Base-by-base conservation (phyloP, 2,888 invertebrate species). In the Netelia virgata region DNA sequence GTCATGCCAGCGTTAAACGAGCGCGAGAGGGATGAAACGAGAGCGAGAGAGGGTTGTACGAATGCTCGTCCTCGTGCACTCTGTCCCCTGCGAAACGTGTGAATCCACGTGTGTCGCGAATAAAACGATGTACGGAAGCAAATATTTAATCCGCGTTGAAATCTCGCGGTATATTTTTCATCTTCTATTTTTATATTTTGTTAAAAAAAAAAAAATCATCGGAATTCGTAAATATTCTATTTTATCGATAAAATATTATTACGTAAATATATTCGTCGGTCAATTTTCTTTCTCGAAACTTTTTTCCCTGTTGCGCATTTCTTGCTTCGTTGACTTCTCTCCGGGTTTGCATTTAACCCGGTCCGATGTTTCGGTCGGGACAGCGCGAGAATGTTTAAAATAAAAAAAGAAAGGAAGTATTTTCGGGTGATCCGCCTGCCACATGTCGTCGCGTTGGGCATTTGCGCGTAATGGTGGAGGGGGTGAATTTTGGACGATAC, bases 361-460 rank as follows among this genome's bases (percentile, higher is more conserved):
- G 41, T 3, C 41, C 53, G 23, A 43, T 47, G 47, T 41, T 66
- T 53, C 20, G 2, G 43, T 50, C 18, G 53, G 50, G 59, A 77
- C 63, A 41, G 47, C 64, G 73, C 78, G 23, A 47, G 69, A 69
- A 69, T 61, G 55, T 69, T 16, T 59, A 68, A 68, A 53, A 53
- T 8, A 18, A 72, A 77, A 28, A 36, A 18, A 36, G 63, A 14
- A 47, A 72, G 41, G 83, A 63, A 47, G 84, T 74, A 85, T 16
- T 72, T 82, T 82, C 86, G 70, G 81, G 79, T 79, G 82, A 84
- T 86, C 77, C 80, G 91, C 89, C 76, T 90, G 88, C 91, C 90
- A 89, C 88, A 89, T 89, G 90, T 88, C 87, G 86, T 84, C 75
- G 77, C 57, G 76, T 70, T 28, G 79, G 64, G 84, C 61, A 85